These are phyloP conservation scores for Bagarius yarrelli DNA, from an alignment of 2,113 vertebrate genomes.

Conservation along the genomic window DNA sequence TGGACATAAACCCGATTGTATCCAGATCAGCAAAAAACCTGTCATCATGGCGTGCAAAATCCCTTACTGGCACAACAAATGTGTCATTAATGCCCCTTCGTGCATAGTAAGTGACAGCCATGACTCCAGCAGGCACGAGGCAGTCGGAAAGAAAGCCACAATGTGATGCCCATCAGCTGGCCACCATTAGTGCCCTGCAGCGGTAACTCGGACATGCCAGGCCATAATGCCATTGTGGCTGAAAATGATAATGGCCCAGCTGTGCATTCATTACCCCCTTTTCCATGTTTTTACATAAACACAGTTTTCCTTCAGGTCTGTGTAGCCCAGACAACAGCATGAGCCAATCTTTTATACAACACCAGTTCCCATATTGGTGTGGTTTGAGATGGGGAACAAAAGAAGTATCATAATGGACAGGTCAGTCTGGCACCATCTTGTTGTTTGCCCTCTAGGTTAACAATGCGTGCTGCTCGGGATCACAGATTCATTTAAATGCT, in stretches of 20 bases:
- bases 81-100: conserved; percentile 36
- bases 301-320: conserved; percentile 30
- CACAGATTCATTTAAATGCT: conserved; percentile 47
- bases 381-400: conserved; percentile 37
- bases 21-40: background rate
- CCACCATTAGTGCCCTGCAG: conserved; percentile 42
- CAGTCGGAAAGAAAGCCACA: conserved; percentile 18
- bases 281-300: conserved; percentile 25
- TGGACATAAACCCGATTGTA: background rate
- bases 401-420: conserved; percentile 46
- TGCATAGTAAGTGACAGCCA: conserved; percentile 16
- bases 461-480: conserved; percentile 33
- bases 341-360: conserved; percentile 43
- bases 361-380: conserved; percentile 46
- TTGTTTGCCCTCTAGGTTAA: conserved; percentile 39
- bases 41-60: background rate
- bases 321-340: conserved; percentile 42
- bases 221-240: conserved; percentile 38
- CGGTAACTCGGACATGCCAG: conserved; percentile 37
- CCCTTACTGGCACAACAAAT: conserved; percentile 16
- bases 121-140: conserved; percentile 29
- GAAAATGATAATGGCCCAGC: conserved; percentile 45
- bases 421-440: conserved; percentile 34
- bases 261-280: conserved; percentile 40
- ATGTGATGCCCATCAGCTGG: conserved; percentile 40